phyloP scores from a whole-genome alignment of 1,140 invertebrate genomes.

The Ericerus pela region DNA sequence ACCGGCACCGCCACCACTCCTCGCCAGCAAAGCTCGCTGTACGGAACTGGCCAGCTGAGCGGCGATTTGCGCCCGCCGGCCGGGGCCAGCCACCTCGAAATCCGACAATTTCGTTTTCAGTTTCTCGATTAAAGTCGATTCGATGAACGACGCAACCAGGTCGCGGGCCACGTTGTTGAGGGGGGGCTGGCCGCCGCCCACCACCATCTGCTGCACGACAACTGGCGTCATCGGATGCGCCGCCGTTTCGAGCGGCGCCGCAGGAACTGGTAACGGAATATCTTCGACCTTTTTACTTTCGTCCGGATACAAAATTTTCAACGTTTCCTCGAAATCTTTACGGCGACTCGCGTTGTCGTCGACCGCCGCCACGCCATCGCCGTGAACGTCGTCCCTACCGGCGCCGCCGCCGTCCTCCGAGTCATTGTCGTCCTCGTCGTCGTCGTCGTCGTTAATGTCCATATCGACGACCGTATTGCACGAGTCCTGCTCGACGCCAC shows the following conservation, averaged over 20 bases:
- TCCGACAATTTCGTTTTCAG: background rate
- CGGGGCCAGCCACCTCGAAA: too few species aligned
- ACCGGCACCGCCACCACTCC: too few species aligned
- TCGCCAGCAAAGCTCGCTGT: background rate
- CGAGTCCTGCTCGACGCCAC: background rate
- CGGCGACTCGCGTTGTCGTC: background rate
- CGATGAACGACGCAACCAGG: background rate
- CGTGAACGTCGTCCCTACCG: background rate
- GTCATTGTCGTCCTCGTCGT: background rate
- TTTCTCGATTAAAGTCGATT: background rate
- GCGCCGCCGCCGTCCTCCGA: background rate
- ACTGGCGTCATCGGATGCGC: background rate
- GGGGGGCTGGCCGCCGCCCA: background rate
- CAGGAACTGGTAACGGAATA: background rate
- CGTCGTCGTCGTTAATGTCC: constrained; percentile 5
- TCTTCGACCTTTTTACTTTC: background rate
- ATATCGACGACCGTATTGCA: background rate
- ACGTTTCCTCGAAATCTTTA: constrained; percentile 2
- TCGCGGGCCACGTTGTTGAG: background rate
- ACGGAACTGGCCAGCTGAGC: background rate
- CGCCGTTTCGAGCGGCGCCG: background rate
- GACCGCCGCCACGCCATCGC: background rate
- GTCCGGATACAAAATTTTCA: background rate
- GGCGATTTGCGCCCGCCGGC: background rate
- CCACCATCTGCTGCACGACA: too few species aligned